Conservation (phyloP, 2,113 vertebrate genomes). For the Bungarus multicinctus region DNA sequence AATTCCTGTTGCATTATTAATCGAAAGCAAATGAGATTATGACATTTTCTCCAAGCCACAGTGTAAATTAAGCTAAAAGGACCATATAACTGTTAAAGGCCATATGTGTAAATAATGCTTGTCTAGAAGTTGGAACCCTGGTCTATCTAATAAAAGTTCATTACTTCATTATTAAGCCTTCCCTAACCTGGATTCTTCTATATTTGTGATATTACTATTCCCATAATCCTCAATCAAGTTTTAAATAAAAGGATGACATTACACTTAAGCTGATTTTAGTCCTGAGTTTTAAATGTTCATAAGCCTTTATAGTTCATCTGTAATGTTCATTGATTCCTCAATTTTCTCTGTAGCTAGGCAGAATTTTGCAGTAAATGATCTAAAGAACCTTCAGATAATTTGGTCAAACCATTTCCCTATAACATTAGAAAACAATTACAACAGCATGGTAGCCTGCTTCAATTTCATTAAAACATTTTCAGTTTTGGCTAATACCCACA, state of each 20-base stretch:
- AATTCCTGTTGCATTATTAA: background rate
- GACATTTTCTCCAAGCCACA: background rate
- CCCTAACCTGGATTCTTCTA: background rate
- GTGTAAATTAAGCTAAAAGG: background rate
- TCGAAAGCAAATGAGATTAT: background rate
- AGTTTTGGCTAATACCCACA: slow-evolving; percentile 52
- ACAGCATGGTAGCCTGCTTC: slow-evolving; percentile 35
- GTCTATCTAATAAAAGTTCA: background rate
- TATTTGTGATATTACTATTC: background rate
- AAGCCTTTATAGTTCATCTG: background rate
- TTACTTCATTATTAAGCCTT: background rate
- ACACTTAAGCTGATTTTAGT: background rate
- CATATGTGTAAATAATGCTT: background rate
- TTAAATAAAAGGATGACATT: background rate
- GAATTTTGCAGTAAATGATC: slow-evolving; percentile 31
- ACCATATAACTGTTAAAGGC: background rate
- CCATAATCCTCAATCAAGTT: background rate
- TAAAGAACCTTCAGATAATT: slow-evolving; percentile 37
- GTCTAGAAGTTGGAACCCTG: background rate
- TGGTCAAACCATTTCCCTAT: slow-evolving; percentile 31
- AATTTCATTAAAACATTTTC: slow-evolving; percentile 62
- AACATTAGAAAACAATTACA: slow-evolving; percentile 47
- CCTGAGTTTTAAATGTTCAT: background rate
- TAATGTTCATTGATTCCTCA: slow-evolving; percentile 29
- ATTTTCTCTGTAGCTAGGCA: slow-evolving; percentile 36